phyloP scores from a whole-genome alignment of 2,888 invertebrate genomes.

The Mesoligia furuncula region DNA sequence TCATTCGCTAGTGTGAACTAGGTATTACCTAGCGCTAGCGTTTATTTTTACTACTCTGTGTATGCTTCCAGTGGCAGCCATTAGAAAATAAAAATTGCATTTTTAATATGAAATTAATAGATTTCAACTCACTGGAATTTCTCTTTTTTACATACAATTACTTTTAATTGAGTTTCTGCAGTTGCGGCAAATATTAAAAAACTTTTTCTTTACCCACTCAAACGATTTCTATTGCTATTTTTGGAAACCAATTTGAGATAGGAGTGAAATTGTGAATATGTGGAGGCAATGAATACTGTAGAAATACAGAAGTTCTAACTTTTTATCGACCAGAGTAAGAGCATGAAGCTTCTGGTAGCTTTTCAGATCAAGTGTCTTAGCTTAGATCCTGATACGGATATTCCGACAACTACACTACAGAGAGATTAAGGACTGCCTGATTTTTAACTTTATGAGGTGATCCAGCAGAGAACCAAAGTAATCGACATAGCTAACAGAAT shows the following conservation, averaged over 20 bases:
- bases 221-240: conserved; percentile 26
- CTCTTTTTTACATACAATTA: conserved; percentile 51
- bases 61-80: conserved; percentile 47
- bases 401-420: not conserved
- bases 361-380: not conserved
- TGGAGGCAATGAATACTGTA: not conserved
- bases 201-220: conserved; percentile 29
- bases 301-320: not conserved
- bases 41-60: conserved; percentile 64
- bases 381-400: not conserved
- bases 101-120: conserved; percentile 57
- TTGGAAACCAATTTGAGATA: conserved; percentile 13
- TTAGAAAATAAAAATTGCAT: conserved; percentile 56
- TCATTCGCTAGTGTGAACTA: conserved; percentile 68
- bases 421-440: not conserved
- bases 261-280: conserved; percentile 15
- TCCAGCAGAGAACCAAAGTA: not conserved
- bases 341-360: not conserved
- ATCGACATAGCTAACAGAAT: not conserved
- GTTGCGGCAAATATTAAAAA: conserved; percentile 18
- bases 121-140: conserved; percentile 57
- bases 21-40: conserved; percentile 63
- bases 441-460: not conserved
- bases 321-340: not conserved
- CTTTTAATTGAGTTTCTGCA: conserved; percentile 39